Evolutionary conservation across 2,113 vertebrate species (phyloP).

Genomic region (Mus musculus): GRCm39 chr19:16567501-16568000

Average conservation of each 20-base stretch:
- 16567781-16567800: neutral
- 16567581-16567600: too few species aligned
- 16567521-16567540: too few species aligned
- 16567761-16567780: neutral
- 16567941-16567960: neutral
- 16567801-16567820: neutral
- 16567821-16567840: accelerated
- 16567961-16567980: neutral
- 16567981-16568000: neutral
- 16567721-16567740: neutral
- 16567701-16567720: neutral
- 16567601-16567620: too few species aligned
- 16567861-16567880: neutral
- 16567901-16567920: neutral
- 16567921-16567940: neutral
- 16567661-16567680: too few species aligned
- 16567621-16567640: too few species aligned
- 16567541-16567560: too few species aligned
- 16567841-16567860: accelerated
- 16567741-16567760: neutral
- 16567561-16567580: too few species aligned
- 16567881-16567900: neutral
- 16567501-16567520: too few species aligned
- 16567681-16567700: too few species aligned
- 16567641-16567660: too few species aligned